phyloP scores from a whole-genome alignment of 2,888 invertebrate genomes.

The Strigamia crassipes region DNA sequence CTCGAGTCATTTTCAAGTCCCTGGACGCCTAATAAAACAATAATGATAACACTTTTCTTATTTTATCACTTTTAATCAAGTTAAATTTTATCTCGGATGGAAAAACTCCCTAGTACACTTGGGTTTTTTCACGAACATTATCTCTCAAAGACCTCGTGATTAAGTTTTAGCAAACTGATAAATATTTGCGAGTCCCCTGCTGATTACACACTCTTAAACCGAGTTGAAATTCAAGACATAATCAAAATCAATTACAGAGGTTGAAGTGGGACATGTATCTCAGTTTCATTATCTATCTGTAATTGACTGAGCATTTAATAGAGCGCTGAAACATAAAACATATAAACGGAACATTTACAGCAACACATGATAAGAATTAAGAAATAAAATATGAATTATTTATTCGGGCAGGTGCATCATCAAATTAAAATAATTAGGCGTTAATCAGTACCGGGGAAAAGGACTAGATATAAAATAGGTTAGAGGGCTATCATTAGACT shows the following conservation, averaged over 20 bases:
- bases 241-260: neutral
- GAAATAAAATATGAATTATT: too few relatives aligned
- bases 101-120: neutral
- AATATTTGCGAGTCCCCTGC: conserved; percentile 21
- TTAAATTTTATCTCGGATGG: neutral
- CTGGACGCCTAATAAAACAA: neutral
- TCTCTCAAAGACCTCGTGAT: neutral
- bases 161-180: neutral
- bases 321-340: neutral
- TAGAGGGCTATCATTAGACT: neutral
- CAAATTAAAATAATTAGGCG: neutral
- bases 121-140: neutral
- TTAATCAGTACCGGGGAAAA: neutral
- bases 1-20: neutral
- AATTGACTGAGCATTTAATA: neutral
- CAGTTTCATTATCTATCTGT: neutral
- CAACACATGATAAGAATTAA: too few relatives aligned
- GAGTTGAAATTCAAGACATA: conserved; percentile 6
- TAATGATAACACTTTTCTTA: neutral
- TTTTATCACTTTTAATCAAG: neutral
- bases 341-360: too few relatives aligned
- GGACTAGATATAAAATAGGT: neutral
- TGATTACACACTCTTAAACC: neutral
- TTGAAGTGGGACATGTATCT: neutral
- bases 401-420: neutral